These are phyloP conservation scores for Choloepus hoffmanni DNA, from an alignment of 2,113 vertebrate genomes.

Conservation along the genomic window DNA sequence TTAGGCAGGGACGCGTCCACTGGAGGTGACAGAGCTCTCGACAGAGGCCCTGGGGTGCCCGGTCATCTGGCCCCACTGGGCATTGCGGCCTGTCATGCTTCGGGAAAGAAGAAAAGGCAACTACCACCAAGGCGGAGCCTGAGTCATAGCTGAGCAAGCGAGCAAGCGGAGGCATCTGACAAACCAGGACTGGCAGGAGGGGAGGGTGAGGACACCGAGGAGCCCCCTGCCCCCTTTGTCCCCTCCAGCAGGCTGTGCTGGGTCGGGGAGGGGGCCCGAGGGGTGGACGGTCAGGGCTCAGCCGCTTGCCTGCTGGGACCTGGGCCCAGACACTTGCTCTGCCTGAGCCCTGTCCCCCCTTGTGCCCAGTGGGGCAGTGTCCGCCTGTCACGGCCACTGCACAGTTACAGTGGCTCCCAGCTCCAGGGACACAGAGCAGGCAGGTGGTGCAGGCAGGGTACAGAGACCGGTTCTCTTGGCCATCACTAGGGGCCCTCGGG, in stretches of 20 bases:
- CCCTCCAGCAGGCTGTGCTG: background rate
- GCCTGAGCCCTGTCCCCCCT: background rate
- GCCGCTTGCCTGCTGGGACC: rapidly evolving
- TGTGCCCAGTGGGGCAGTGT: rapidly evolving
- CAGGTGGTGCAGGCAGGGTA: rapidly evolving
- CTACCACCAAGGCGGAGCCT: background rate
- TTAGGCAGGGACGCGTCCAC: background rate
- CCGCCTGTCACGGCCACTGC: no score
- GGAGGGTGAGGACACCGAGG: background rate
- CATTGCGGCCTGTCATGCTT: background rate
- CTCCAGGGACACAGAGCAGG: no score
- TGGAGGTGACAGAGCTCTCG: background rate
- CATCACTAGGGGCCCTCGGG: rapidly evolving
- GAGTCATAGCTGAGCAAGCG: slow-evolving; percentile 28
- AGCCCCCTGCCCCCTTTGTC: background rate
- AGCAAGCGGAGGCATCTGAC: background rate
- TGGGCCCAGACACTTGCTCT: rapidly evolving
- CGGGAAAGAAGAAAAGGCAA: slow-evolving; percentile 11
- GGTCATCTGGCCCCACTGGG: background rate
- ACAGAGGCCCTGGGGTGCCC: background rate
- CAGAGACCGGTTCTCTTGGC: rapidly evolving
- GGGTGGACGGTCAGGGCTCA: background rate
- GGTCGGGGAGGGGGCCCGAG: background rate
- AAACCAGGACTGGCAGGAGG: background rate
- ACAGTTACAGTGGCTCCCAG: no score